Percentiles rank a stretch among this genome's conserved stretches.
phyloP scores from a whole-genome alignment of 2,113 vertebrate species.

The Catharus minimus region DNA sequence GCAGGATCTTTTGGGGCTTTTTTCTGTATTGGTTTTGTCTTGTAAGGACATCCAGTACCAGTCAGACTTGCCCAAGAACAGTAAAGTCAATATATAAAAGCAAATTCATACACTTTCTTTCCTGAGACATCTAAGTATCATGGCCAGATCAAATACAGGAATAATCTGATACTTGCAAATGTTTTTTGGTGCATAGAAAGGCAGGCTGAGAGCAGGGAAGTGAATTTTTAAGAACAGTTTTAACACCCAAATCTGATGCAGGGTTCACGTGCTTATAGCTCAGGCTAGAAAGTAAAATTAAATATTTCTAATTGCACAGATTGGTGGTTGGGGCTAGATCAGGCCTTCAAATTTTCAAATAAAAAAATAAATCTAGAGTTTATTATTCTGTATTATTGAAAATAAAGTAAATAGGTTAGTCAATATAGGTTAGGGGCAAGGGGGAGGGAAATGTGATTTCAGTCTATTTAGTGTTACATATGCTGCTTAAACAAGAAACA shows the following conservation, averaged over 20 bases:
- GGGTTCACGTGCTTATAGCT: neutral
- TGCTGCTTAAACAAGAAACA: neutral
- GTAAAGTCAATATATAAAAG: neutral
- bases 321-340: neutral
- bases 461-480: neutral
- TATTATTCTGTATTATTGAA: neutral
- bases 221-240: neutral
- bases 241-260: neutral
- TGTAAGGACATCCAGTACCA: neutral
- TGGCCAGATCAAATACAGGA: neutral
- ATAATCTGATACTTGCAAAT: neutral
- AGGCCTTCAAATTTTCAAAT: neutral
- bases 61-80: neutral
- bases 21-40: neutral
- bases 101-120: neutral
- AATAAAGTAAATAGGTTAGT: neutral
- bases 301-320: neutral
- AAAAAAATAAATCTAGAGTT: neutral
- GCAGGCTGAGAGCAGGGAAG: neutral
- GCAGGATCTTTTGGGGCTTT: neutral
- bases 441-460: rapidly evolving
- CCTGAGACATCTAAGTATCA: neutral
- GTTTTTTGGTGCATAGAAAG: neutral
- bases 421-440: neutral
- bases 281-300: neutral